A percentile compares a stretch with the other conserved stretches of the same genome.
Evolutionary conservation across 2,888 invertebrate genomes (phyloP).

Genomic region (Drosophila diplacantha): DNA sequence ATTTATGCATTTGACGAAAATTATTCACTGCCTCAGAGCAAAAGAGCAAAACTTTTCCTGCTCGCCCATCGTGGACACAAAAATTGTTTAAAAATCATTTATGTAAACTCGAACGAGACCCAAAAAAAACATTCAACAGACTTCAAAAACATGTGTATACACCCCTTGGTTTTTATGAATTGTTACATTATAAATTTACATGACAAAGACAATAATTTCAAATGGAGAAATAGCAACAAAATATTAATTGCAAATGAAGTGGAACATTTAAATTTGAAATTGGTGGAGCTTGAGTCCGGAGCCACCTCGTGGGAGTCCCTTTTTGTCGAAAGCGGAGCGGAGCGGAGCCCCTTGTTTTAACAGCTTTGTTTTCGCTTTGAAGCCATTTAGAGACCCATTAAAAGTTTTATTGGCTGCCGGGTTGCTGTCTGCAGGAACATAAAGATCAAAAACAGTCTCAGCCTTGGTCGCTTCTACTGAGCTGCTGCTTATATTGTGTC

Average conservation of each 20-base stretch:
- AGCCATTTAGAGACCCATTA: slow-evolving; percentile 24
- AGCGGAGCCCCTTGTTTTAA: slow-evolving; percentile 17
- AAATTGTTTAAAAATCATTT: slow-evolving; percentile 48
- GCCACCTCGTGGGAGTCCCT: not conserved
- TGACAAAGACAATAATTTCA: slow-evolving; percentile 42
- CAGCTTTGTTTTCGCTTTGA: slow-evolving; percentile 25
- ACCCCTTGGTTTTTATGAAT: slow-evolving; percentile 44
- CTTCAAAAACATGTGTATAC: slow-evolving; percentile 20
- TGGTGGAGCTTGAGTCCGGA: slow-evolving; percentile 1
- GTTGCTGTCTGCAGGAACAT: not conserved
- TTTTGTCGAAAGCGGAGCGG: not conserved
- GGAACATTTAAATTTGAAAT: slow-evolving; percentile 31
- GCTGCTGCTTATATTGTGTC: not conserved
- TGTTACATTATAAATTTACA: slow-evolving; percentile 40
- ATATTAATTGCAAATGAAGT: slow-evolving; percentile 27
- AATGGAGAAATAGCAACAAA: not conserved
- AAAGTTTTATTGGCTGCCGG: slow-evolving; percentile 19
- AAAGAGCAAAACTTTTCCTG: slow-evolving; percentile 44
- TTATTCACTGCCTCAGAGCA: slow-evolving; percentile 40
- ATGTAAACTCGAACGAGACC: slow-evolving; percentile 49
- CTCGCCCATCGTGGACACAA: not conserved
- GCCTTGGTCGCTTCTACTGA: not conserved
- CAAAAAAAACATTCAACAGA: slow-evolving; percentile 25
- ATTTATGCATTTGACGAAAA: slow-evolving; percentile 51
- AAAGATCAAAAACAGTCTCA: slow-evolving; percentile 5